A percentile compares a stretch with the other conserved stretches of the same genome.
phyloP scores from a whole-genome alignment of 2,797 vertebrate genomes.

The Cynopterus sphinx region DNA sequence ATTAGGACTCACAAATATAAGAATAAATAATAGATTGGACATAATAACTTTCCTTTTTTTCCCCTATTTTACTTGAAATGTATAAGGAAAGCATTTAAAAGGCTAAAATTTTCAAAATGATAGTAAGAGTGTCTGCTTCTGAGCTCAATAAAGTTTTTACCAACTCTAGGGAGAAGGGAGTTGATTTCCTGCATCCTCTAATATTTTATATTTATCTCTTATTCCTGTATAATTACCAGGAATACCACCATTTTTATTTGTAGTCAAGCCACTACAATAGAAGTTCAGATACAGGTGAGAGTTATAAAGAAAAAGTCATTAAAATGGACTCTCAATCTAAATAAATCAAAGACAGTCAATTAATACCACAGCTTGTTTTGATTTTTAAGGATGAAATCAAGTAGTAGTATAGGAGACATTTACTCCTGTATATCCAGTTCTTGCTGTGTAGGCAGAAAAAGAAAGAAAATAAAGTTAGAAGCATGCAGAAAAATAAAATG shows the following conservation, averaged over 20 bases:
- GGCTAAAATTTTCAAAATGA: conserved; percentile 2
- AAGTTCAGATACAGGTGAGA: conserved; percentile 4
- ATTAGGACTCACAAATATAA: background rate
- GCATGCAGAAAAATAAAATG: conserved; percentile 49
- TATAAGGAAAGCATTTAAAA: background rate
- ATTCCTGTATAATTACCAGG: background rate
- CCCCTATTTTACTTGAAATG: background rate
- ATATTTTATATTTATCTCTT: background rate
- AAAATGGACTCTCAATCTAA: conserved; percentile 66
- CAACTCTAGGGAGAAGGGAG: background rate
- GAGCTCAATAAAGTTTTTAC: background rate
- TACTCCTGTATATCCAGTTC: conserved; percentile 90
- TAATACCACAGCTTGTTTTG: conserved; percentile 65
- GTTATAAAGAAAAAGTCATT: conserved; percentile 7
- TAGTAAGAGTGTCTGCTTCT: conserved; percentile 13
- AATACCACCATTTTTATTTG: conserved; percentile 14
- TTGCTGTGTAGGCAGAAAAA: conserved; percentile 91
- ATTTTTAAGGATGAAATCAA: conserved; percentile 77
- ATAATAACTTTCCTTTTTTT: background rate
- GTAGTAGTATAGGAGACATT: conserved; percentile 81
- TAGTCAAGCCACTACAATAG: background rate
- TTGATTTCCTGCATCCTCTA: background rate
- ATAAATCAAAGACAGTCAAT: conserved; percentile 68
- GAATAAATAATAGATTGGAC: background rate
- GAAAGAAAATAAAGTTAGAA: conserved; percentile 84